Evolutionary conservation across 2,113 vertebrate species (phyloP).

Genomic region (Motacilla tschutschensis): DNA sequence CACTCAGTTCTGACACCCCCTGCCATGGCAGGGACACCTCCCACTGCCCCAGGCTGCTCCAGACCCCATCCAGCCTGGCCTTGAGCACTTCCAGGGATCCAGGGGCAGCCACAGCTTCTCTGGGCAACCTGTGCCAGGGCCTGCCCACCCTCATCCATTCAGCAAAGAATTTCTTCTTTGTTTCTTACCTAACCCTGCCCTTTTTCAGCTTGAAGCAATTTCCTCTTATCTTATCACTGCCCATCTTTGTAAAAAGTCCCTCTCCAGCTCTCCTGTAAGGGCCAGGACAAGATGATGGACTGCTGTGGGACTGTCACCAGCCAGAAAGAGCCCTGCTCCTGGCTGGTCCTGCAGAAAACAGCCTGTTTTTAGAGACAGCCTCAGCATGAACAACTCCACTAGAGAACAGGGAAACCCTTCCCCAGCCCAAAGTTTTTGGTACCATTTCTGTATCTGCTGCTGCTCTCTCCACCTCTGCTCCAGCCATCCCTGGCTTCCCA

Average conservation of each 20-base stretch:
- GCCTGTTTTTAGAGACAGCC: background rate
- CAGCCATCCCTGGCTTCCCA: background rate
- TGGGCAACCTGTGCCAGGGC: background rate
- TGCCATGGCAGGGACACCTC: background rate
- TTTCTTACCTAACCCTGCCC: background rate
- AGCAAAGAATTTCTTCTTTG: background rate
- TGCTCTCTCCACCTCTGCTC: background rate
- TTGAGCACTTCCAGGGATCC: background rate
- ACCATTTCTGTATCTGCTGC: too few relatives aligned
- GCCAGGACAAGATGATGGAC: background rate
- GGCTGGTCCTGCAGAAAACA: background rate
- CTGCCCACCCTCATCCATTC: background rate
- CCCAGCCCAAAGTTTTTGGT: background rate
- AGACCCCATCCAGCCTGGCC: accelerated
- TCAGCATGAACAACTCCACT: background rate
- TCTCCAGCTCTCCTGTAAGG: background rate
- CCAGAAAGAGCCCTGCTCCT: background rate
- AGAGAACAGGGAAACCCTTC: background rate
- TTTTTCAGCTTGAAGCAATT: background rate
- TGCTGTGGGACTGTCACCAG: background rate
- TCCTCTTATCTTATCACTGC: background rate
- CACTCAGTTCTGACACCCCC: background rate
- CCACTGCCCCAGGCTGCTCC: background rate
- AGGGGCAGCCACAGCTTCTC: background rate
- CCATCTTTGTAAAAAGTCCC: too few relatives aligned